phyloP scores from a whole-genome alignment of 2,888 invertebrate genomes.

The Ophion ventricosus region DNA sequence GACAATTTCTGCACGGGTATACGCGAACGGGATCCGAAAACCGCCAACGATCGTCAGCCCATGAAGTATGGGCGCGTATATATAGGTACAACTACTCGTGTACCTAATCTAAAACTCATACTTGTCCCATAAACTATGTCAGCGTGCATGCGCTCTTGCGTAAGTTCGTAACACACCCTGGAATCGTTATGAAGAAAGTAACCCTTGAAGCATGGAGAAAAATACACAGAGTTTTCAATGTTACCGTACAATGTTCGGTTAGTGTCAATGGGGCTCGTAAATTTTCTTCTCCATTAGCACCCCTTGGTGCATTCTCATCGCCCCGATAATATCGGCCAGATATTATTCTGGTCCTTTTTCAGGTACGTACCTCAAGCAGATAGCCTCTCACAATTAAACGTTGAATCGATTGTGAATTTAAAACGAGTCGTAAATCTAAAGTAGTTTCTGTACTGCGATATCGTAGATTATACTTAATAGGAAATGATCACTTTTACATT shows the following conservation, averaged over 20 bases:
- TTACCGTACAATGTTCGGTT: constrained; percentile 48
- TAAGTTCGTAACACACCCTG: constrained; percentile 72
- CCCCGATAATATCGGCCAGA: constrained; percentile 55
- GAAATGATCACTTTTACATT: neutral
- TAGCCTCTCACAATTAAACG: neutral
- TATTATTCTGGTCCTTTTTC: constrained; percentile 26
- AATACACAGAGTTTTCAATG: constrained; percentile 33
- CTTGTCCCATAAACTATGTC: constrained; percentile 79
- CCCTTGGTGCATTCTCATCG: constrained; percentile 69
- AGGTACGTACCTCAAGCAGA: constrained; percentile 20
- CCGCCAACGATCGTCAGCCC: constrained; percentile 50
- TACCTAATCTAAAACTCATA: constrained; percentile 79
- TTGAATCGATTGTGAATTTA: neutral
- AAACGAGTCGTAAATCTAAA: neutral
- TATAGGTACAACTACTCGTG: constrained; percentile 55
- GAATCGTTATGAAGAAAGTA: constrained; percentile 78
- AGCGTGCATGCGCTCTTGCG: constrained; percentile 76
- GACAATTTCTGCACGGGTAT: too few relatives aligned
- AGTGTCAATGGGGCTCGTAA: constrained; percentile 71
- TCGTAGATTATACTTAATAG: neutral
- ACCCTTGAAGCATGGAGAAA: constrained; percentile 44
- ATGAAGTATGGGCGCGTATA: constrained; percentile 4
- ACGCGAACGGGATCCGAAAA: constrained; percentile 42
- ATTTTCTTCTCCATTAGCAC: constrained; percentile 67
- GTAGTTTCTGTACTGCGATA: neutral